Evolutionary conservation across 1,140 invertebrate species (phyloP).

Genomic region (Andricus grossulariae): DNA sequence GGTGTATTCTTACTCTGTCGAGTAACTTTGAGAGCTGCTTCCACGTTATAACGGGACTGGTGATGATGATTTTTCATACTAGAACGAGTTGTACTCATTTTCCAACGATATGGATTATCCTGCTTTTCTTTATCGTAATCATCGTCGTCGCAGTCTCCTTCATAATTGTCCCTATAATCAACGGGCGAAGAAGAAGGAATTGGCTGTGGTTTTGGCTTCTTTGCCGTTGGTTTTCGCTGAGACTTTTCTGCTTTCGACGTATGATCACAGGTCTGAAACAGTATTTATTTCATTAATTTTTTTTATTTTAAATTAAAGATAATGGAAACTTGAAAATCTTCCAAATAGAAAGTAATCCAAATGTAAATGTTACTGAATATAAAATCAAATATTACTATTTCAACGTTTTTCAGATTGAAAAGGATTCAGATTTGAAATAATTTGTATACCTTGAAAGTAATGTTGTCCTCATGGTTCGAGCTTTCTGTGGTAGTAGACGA

Average conservation of each 20-base stretch:
- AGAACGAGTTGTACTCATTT: constrained; percentile 65
- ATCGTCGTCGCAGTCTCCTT: constrained; percentile 74
- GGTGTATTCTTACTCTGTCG: constrained; percentile 65
- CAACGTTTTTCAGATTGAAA: too few species aligned
- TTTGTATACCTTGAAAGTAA: too few species aligned
- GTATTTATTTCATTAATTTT: too few species aligned
- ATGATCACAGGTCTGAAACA: constrained; percentile 50
- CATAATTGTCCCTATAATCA: constrained; percentile 74
- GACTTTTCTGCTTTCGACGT: constrained; percentile 68
- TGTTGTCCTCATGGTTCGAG: constrained; percentile 78
- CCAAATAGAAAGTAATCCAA: too few species aligned
- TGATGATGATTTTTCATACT: constrained; percentile 63
- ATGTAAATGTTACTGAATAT: too few species aligned
- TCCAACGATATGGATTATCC: constrained; percentile 70
- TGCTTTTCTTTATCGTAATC: constrained; percentile 71
- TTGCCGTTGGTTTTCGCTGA: constrained; percentile 65
- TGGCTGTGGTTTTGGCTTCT: constrained; percentile 65
- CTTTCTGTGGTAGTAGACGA: constrained; percentile 86
- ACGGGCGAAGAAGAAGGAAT: constrained; percentile 55
- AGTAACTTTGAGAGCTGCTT: constrained; percentile 62
- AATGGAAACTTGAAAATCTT: too few species aligned
- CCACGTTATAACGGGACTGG: constrained; percentile 52
- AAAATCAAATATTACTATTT: too few species aligned
- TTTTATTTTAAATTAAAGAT: too few species aligned
- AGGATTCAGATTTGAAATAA: too few species aligned